phyloP scores from a whole-genome alignment of 2,113 vertebrate genomes.

The Chlorodrepanis virens region DNA sequence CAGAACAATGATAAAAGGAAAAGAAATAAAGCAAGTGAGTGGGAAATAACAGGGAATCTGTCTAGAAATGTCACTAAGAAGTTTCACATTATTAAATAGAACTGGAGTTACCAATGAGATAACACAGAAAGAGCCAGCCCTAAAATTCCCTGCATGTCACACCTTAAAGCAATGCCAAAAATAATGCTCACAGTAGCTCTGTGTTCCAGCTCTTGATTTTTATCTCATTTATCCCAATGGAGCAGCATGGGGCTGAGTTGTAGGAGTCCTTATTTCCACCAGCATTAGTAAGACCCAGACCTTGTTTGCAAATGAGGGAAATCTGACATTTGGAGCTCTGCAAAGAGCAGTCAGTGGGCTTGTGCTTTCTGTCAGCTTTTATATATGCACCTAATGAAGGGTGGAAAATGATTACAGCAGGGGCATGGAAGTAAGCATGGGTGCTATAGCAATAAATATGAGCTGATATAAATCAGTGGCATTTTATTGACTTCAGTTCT shows the following conservation, averaged over 20 bases:
- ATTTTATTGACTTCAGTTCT: conserved; percentile 33
- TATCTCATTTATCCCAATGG: neutral
- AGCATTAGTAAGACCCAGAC: neutral
- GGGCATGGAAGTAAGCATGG: neutral
- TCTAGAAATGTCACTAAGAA: neutral
- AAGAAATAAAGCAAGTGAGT: neutral
- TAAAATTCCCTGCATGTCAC: neutral
- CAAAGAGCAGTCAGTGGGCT: neutral
- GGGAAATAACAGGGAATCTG: neutral
- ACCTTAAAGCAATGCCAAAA: neutral
- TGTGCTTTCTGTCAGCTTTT: neutral
- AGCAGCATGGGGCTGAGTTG: neutral
- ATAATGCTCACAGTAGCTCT: neutral
- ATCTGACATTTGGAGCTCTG: neutral
- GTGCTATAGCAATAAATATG: conserved; percentile 21
- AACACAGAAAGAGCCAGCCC: neutral
- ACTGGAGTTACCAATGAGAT: neutral
- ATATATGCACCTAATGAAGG: neutral
- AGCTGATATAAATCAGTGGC: conserved; percentile 6
- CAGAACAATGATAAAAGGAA: neutral
- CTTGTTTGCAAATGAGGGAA: neutral
- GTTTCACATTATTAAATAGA: neutral
- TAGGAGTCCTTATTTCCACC: neutral
- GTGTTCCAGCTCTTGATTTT: neutral
- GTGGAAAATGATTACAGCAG: neutral